Evolutionary conservation across 2,888 invertebrate genomes (phyloP).

Genomic region (Seira sanloemensis): DNA sequence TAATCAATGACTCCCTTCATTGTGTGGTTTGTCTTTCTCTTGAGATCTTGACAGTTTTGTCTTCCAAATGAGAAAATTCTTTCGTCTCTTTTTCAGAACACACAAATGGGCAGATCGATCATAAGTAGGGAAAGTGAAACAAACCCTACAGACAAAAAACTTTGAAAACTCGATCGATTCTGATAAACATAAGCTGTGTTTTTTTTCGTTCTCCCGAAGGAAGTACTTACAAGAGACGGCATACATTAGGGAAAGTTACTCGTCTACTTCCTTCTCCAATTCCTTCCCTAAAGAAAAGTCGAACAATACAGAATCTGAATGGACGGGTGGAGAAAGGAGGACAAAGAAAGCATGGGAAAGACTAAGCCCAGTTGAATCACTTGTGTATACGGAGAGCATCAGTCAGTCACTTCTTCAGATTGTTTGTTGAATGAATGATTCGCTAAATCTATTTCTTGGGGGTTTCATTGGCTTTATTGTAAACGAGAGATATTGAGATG

Average conservation of each 20-base stretch:
- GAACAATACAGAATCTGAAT: constrained; percentile 1
- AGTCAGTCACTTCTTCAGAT: constrained; percentile 27
- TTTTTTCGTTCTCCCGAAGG: background rate
- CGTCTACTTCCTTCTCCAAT: background rate
- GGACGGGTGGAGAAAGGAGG: background rate
- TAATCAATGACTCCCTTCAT: background rate
- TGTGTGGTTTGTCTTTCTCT: background rate
- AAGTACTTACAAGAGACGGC: background rate
- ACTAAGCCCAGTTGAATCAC: background rate
- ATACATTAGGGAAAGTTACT: background rate
- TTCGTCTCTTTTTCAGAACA: background rate
- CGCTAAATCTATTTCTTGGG: constrained; percentile 11
- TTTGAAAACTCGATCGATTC: constrained; percentile 30
- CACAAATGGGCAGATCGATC: background rate
- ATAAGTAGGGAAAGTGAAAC: background rate
- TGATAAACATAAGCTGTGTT: constrained; percentile 22
- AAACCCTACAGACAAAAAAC: too few species aligned
- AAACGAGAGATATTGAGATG: background rate
- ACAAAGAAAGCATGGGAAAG: constrained; percentile 12
- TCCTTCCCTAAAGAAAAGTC: background rate
- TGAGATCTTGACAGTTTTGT: background rate
- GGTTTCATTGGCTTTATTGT: background rate
- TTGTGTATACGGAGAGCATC: constrained; percentile 24
- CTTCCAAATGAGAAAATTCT: constrained; percentile 1
- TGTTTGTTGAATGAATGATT: constrained; percentile 17